Conservation (phyloP, 2,888 invertebrate species). For the Melanargia galathea region DNA sequence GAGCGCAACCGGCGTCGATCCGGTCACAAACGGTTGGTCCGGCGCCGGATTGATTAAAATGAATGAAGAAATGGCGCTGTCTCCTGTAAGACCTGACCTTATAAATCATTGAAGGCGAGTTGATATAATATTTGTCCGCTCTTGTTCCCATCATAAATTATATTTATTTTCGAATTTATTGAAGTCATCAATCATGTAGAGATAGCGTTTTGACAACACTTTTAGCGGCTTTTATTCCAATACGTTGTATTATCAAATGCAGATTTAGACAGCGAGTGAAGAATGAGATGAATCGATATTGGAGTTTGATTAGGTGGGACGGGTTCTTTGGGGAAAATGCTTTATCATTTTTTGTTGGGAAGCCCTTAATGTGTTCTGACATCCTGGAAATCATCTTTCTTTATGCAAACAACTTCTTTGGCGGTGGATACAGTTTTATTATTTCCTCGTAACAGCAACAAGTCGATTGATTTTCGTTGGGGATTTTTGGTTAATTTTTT, state of each 20-base stretch:
- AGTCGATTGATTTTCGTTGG: not conserved
- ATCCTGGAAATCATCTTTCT: conserved; percentile 11
- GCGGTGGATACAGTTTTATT: not conserved
- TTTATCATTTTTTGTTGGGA: conserved; percentile 5
- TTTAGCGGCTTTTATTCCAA: conserved; percentile 33
- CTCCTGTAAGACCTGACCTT: not conserved
- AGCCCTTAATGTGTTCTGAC: conserved; percentile 5
- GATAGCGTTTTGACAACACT: conserved; percentile 30
- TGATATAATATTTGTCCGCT: not conserved
- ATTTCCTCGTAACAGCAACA: not conserved
- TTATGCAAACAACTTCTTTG: not conserved
- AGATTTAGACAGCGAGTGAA: conserved; percentile 22
- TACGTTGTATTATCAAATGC: conserved; percentile 26
- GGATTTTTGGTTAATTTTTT: not conserved
- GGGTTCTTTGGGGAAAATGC: conserved; percentile 7
- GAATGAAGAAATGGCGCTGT: no score
- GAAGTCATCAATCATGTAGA: conserved; percentile 27
- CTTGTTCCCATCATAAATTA: conserved; percentile 17
- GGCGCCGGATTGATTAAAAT: no score
- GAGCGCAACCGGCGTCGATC: no score
- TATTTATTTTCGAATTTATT: conserved; percentile 30
- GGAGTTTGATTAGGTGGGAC: conserved; percentile 17
- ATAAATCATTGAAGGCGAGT: conserved; percentile 8
- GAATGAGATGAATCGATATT: conserved; percentile 23
- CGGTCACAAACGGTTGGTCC: no score